A percentile compares a stretch with the other conserved stretches of the same genome.
phyloP scores from a whole-genome alignment of 2,888 invertebrate genomes.

The Therioaphis trifolii region DNA sequence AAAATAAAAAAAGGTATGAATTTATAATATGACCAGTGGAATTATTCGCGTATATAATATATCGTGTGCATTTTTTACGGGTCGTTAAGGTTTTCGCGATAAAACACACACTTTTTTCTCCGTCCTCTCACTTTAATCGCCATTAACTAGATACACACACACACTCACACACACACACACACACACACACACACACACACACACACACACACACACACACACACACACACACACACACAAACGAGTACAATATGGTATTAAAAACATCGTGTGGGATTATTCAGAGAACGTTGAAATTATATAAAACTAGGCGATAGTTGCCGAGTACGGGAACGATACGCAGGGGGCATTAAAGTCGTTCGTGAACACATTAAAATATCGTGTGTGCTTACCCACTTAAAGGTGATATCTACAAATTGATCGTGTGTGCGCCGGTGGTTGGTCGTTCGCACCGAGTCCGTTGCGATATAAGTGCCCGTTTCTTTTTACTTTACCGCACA shows the following conservation, averaged over 20 bases:
- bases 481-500: no score
- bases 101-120: background rate
- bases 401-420: slow-evolving; percentile 13
- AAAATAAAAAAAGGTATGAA: background rate
- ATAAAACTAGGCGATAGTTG: no score
- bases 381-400: background rate
- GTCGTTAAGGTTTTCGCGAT: background rate
- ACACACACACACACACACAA: no score
- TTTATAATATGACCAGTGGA: background rate
- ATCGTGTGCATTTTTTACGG: background rate
- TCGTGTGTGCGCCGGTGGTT: background rate
- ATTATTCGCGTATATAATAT: background rate
- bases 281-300: no score
- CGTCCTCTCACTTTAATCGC: background rate
- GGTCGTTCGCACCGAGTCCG: no score
- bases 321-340: background rate
- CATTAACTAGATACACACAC: background rate
- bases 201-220: no score
- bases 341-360: background rate
- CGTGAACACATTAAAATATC: background rate
- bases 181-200: no score
- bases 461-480: no score
- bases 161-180: no score
- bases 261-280: no score
- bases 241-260: no score